Evolutionary conservation across 2,113 vertebrate genomes (phyloP), one percentile per base, ranked within the genome.

Genomic region (Neotoma lepida): DNA sequence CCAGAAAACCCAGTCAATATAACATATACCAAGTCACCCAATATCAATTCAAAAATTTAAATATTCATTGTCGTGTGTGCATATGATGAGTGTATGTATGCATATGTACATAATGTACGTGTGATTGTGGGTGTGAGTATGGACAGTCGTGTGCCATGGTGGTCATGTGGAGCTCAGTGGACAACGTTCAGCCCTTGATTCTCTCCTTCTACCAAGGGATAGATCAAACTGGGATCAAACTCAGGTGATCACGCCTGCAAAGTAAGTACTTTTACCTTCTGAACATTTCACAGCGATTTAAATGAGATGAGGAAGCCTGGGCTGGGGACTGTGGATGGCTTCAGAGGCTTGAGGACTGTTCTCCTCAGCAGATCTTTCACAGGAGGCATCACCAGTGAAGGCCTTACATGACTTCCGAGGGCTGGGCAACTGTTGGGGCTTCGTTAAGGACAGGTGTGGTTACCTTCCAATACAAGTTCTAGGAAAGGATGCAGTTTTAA

Each of bases 401-500:
- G 54, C 8, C 66, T 89, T 20, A 51, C 9, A 1, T 77, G 90
- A 93, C 22, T 81, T 28, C 39, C 41, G 18, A 85, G 56, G n/a
- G 20, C 9, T 12, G 84, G 58, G 84, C 24, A 24, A 10, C 87
- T 88, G 44, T 74, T 56, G 68, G 26, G n/a, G 85, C 56, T 26
- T 82, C 51, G 66, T n/a, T 66, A 61, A 73, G 4, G 56, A 82
- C 26, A 63, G 1, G 9, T 0, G 4, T 88, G 87, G 33, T 90
- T 94, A 73, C 44, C 90, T 71, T 71, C 13, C 44, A 80, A 30
- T 8, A 26, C 30, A 77, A n/a, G 6, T 76, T 92, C 74, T 84
- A 49, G 77, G 35, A 90, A 70, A 96, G 74, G 39, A 46, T 85
- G 28, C 9, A 66, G 1, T 91, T 93, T 61, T 91, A 89, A 92